Evolutionary conservation across 2,888 invertebrate genomes (phyloP), one percentile per base, ranked within the genome.

Genomic region (Fragum whitleyi): DNA sequence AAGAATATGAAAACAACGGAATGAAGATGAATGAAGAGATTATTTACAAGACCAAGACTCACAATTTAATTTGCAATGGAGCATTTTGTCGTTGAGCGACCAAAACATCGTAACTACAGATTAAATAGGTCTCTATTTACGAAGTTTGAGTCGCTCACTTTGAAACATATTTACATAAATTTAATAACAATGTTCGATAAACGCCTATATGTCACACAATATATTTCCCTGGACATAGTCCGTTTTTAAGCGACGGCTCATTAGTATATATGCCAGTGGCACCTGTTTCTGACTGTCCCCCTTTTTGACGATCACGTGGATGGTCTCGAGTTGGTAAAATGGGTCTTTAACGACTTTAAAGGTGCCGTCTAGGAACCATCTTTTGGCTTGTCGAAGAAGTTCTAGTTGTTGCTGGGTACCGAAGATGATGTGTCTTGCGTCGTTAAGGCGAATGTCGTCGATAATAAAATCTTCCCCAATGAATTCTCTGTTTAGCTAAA

Each of bases 351-450:
- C 78, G 2, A 74, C 36, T 55, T 79, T 79, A 39, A 79, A 74
- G 0, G 74, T 79, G 16, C 81, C 74, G 53, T 77, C 74, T 1
- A 81, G n/a, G 69, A 70, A 74, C 81, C 74, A 74, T 16, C 65
- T 47, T 29, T 57, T 59, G 2, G 81, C 68, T 23, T 80, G 61
- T 16, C 26, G 14, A 1, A 80, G 73, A 19, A 73, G 51, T 2
- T 72, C 47, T 23, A 80, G 73, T 39, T 80, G 80, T 16, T 72
- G 28, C 14, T 57, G 28, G 2, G 72, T 80, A 5, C 19, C 76
- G 29, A 68, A 76, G 0, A 76, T 67, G 53, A 80, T 71, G 29
- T 76, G 80, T 1, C 76, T 42, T n/a, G 59, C 73, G n/a, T 23
- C 61, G 29, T 73, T 68, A 0, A 72, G 29, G 7, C 51, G 73